These are phyloP conservation scores for Phoeniculus purpureus DNA, from an alignment of 2,797 vertebrate species.

Conservation along the genomic window DNA sequence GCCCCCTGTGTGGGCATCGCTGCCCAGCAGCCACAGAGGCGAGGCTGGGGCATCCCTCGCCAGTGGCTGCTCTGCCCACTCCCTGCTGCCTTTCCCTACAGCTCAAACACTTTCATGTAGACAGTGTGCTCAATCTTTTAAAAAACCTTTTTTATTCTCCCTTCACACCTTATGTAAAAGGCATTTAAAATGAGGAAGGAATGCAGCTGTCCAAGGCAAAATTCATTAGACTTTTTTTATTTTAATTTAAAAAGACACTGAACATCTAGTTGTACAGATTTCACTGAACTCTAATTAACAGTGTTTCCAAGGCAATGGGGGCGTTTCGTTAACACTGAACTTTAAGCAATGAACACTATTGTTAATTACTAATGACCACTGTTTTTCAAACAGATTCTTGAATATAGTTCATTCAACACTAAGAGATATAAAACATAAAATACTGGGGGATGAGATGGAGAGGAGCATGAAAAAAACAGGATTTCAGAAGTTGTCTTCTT, in stretches of 20 bases:
- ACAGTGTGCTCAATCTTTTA: background rate
- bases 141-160: background rate
- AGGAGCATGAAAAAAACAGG: background rate
- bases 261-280: background rate
- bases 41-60: rapidly evolving
- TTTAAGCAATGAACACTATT: background rate
- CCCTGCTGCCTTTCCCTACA: background rate
- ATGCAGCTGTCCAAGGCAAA: background rate
- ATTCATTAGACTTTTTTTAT: background rate
- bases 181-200: background rate
- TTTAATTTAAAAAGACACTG: background rate
- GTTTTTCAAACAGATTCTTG: background rate
- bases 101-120: background rate
- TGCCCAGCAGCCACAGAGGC: background rate
- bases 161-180: background rate
- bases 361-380: background rate
- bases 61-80: background rate
- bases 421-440: background rate
- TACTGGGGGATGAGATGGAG: background rate
- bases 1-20: rapidly evolving
- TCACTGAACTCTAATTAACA: background rate
- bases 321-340: background rate
- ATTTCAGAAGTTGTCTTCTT: background rate
- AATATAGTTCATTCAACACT: background rate
- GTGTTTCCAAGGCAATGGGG: conserved; percentile 9